phyloP scores from a whole-genome alignment of 2,797 vertebrate species.

The Chaetophractus vellerosus region DNA sequence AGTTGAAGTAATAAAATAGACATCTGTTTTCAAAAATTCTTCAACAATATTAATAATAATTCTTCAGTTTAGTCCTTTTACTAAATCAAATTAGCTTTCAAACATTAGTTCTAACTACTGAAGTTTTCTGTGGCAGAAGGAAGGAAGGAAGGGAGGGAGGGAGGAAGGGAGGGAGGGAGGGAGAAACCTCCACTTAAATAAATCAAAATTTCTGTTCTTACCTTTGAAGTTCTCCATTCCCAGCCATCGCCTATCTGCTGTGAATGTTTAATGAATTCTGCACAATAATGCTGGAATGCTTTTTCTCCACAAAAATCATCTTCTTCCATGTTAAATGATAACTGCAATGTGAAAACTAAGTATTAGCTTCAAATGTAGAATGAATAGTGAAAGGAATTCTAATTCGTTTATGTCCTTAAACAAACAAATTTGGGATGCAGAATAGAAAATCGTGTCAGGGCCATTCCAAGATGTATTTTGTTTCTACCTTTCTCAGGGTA shows the following conservation, averaged over 20 bases:
- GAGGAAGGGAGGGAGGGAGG: too few species aligned
- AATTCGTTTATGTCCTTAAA: slow-evolving; percentile 44
- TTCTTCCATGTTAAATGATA: slow-evolving; percentile 84
- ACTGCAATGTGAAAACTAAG: slow-evolving; percentile 84
- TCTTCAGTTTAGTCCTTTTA: slow-evolving; percentile 66
- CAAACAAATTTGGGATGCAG: slow-evolving; percentile 1
- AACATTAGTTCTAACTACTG: slow-evolving; percentile 57
- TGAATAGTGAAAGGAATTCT: slow-evolving; percentile 66
- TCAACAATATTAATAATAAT: background rate
- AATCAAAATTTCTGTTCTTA: slow-evolving; percentile 77
- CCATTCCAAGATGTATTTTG: background rate
- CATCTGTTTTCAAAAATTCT: slow-evolving; percentile 75
- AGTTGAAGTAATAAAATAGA: slow-evolving; percentile 69
- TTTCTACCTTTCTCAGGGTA: slow-evolving; percentile 23
- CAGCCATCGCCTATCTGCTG: slow-evolving; percentile 90
- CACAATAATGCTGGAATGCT: slow-evolving; percentile 89
- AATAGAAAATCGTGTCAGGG: background rate
- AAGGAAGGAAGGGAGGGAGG: background rate
- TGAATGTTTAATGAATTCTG: slow-evolving; percentile 90
- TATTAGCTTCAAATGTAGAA: slow-evolving; percentile 75
- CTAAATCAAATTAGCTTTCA: slow-evolving; percentile 67
- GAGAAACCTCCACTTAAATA: slow-evolving; percentile 7
- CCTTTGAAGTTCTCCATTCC: slow-evolving; percentile 91
- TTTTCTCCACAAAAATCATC: slow-evolving; percentile 88
- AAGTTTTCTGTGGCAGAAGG: slow-evolving; percentile 36